A percentile compares a stretch with the other conserved stretches of the same genome.
Evolutionary conservation across 2,888 invertebrate species (phyloP).

Genomic region (Chymomyza amoena): DNA sequence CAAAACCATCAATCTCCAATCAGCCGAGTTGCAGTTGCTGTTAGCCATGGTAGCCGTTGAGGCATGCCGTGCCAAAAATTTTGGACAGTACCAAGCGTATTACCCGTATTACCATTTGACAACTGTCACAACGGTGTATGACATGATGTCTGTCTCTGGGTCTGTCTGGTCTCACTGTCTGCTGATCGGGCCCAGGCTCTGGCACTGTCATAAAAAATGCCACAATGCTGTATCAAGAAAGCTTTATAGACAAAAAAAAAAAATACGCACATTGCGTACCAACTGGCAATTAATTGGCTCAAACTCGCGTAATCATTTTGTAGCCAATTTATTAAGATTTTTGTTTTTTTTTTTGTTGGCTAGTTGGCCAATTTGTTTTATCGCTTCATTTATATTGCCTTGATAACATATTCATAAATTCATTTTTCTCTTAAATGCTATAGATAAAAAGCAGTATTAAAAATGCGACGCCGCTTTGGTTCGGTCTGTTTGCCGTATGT

Average conservation of each 20-base stretch:
- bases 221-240: neutral
- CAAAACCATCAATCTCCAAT: conserved; percentile 65
- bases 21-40: conserved; percentile 49
- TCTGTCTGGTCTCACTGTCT: conserved; percentile 16
- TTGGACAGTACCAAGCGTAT: conserved; percentile 46
- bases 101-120: conserved; percentile 64
- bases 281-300: conserved; percentile 47
- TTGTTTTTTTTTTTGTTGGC: neutral
- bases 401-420: conserved; percentile 52
- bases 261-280: conserved; percentile 24
- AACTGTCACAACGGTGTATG: conserved; percentile 71
- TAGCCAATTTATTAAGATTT: conserved; percentile 66
- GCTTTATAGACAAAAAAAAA: conserved; percentile 6
- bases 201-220: neutral
- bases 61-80: conserved; percentile 28
- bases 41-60: neutral
- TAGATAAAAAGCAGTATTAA: conserved; percentile 53
- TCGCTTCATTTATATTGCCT: conserved; percentile 62
- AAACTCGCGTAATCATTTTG: conserved; percentile 69
- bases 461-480: neutral
- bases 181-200: neutral
- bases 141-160: conserved; percentile 37
- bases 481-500: conserved; percentile 31
- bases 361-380: conserved; percentile 60
- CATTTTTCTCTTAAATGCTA: conserved; percentile 51